Percentiles rank a stretch among this genome's conserved stretches.
These are phyloP conservation scores for Hypolimnas misippus DNA, from an alignment of 2,888 invertebrate genomes.

Conservation along the genomic window DNA sequence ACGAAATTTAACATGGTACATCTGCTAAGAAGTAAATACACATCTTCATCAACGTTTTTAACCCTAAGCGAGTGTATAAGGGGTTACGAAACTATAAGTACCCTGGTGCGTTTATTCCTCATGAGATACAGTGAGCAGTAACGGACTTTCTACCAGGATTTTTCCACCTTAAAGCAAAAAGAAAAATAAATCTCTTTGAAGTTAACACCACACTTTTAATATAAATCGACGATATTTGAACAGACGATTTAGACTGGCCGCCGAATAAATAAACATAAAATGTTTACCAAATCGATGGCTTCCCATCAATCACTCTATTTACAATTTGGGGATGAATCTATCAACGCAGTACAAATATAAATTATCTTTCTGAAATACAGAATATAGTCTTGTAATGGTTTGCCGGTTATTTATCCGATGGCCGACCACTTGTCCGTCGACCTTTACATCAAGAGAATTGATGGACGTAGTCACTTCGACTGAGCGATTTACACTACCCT, in stretches of 20 bases:
- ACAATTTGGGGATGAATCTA: not conserved
- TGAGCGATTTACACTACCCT: too few relatives aligned
- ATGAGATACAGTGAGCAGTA: too few relatives aligned
- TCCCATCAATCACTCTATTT: slow-evolving; percentile 1
- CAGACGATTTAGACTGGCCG: not conserved
- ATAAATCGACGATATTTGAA: not conserved
- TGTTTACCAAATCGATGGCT: not conserved
- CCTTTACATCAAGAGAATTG: not conserved
- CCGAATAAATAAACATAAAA: slow-evolving; percentile 1
- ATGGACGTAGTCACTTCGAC: not conserved
- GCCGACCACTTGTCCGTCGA: not conserved
- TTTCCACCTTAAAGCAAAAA: too few relatives aligned
- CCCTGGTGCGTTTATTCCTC: too few relatives aligned
- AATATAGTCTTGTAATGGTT: not conserved
- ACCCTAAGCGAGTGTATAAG: too few relatives aligned
- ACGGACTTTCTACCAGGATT: too few relatives aligned
- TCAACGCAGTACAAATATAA: not conserved
- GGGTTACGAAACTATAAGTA: too few relatives aligned
- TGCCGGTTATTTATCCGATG: not conserved
- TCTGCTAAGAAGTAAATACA: too few relatives aligned
- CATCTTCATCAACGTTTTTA: too few relatives aligned
- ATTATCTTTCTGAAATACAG: not conserved
- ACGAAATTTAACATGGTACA: too few relatives aligned
- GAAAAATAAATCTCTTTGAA: too few relatives aligned
- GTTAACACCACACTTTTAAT: not conserved